Evolutionary conservation across 2,113 vertebrate species (phyloP), one percentile per base, ranked within the genome.

Genomic region (Crotophaga sulcirostris): DNA sequence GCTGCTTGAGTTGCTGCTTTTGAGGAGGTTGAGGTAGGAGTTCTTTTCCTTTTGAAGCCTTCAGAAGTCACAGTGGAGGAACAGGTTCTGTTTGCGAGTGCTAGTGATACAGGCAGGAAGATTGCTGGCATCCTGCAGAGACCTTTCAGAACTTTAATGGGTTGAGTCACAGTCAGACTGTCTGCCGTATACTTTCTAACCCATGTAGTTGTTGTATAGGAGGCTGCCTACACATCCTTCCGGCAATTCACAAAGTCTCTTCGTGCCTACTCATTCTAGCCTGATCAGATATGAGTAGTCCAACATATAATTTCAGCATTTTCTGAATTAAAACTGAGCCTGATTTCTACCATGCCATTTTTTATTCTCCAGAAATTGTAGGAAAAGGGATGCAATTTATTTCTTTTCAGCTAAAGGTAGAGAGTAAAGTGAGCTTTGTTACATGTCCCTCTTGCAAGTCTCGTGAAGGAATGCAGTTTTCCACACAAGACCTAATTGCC

Each of bases 161-260:
- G 70, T 67, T 97, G 95, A 96, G 91, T 96, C 96, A 97, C 77
- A 87, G 82, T 36, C 80, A 90, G 95, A 56, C 92, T 93, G 80
- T 84, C 73, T 91, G 67, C 87, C 7, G 1, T 85, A 64, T 23
- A 76, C 89, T 93, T 92, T 88, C 63, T 84, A 92, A 70, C 70
- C 77, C 55, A 15, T 94, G 74, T 81, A 70, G 89, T 95, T 92
- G 79, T 94, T 95, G 64, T 91, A 97, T 56, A 89, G 88, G 89
- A 97, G 86, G 72, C 94, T 91, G 93, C 97, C 96, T 91, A 96
- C 95, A 81, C 94, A 90, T 93, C 95, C 84, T 93, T 92, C 93
- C 82, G 2, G 78, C 89, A 90, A 72, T 94, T 96, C 96, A 96
- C 85, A 85, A 62, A 75, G 82, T 70, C 75, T 91, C 45, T 78